Percentiles rank a stretch among this genome's conserved stretches.
Evolutionary conservation across 1,140 invertebrate genomes (phyloP).

Genomic region (Plutomurus gul): DNA sequence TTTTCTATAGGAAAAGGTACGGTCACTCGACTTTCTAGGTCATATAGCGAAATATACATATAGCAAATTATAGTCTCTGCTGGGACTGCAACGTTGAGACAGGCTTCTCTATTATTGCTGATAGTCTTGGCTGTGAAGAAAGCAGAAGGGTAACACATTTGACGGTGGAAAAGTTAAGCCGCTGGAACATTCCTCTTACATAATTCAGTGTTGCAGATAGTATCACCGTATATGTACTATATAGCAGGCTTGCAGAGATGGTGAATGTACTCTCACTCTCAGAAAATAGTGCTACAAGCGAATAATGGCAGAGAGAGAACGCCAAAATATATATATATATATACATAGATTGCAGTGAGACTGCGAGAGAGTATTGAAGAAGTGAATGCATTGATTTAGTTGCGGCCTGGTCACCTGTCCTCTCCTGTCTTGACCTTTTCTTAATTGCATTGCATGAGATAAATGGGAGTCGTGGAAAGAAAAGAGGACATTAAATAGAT

Average conservation of each 20-base stretch:
- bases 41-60: too few species aligned
- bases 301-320: neutral
- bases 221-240: neutral
- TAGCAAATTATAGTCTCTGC: too few species aligned
- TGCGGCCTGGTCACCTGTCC: neutral
- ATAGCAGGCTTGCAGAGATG: neutral
- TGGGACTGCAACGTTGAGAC: too few species aligned
- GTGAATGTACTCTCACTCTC: neutral
- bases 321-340: neutral
- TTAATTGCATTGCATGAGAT: constrained; percentile 24
- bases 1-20: neutral
- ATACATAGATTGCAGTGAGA: too few species aligned
- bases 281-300: neutral
- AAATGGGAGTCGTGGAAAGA: neutral
- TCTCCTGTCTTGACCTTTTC: constrained; percentile 22
- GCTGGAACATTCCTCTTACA: neutral
- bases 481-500: constrained; percentile 9
- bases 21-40: neutral
- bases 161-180: neutral
- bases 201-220: constrained; percentile 7
- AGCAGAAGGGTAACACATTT: too few species aligned
- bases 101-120: too few species aligned
- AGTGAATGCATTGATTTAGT: constrained; percentile 15
- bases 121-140: too few species aligned
- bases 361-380: neutral